These are phyloP conservation scores for Pachypanchax playfairii DNA, from an alignment of 2,113 vertebrate species.

Conservation along the genomic window DNA sequence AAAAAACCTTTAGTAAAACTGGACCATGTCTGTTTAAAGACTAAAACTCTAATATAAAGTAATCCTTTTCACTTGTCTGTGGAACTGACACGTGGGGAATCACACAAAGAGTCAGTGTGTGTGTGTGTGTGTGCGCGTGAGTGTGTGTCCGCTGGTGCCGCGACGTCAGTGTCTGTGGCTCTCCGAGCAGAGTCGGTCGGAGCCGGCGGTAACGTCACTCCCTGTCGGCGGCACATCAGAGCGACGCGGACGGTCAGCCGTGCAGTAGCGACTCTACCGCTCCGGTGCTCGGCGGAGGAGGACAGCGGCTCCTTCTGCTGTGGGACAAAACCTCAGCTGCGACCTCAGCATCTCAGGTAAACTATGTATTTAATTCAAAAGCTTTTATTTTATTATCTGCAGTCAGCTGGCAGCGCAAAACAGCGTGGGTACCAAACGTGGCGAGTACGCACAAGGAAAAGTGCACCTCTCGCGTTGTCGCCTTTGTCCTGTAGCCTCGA, in stretches of 20 bases:
- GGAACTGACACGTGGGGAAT: conserved; percentile 22
- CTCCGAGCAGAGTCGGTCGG: conserved; percentile 34
- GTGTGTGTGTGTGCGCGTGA: no score
- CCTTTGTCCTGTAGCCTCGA: conserved; percentile 50
- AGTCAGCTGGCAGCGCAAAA: conserved; percentile 2
- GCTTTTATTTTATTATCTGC: neutral
- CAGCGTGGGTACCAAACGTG: conserved; percentile 27
- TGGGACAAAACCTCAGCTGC: conserved; percentile 18
- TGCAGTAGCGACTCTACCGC: conserved; percentile 41
- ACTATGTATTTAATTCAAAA: neutral
- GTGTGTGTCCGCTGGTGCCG: conserved; percentile 4
- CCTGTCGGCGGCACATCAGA: conserved; percentile 53
- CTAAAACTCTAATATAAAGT: conserved; percentile 26
- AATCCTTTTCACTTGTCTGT: neutral
- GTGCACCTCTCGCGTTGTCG: conserved; percentile 27
- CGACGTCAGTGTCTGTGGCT: conserved; percentile 61
- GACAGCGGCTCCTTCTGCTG: conserved; percentile 10
- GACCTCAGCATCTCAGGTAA: conserved; percentile 39
- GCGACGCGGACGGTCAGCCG: conserved; percentile 41
- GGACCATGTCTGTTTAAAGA: no score
- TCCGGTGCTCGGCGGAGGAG: conserved; percentile 49
- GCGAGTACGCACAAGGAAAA: conserved; percentile 22
- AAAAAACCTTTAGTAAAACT: neutral
- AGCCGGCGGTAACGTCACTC: conserved; percentile 64
- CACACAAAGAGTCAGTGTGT: conserved; percentile 47